Base-by-base conservation (phyloP, 2,888 invertebrate genomes). In the Tupiocoris notatus region DNA sequence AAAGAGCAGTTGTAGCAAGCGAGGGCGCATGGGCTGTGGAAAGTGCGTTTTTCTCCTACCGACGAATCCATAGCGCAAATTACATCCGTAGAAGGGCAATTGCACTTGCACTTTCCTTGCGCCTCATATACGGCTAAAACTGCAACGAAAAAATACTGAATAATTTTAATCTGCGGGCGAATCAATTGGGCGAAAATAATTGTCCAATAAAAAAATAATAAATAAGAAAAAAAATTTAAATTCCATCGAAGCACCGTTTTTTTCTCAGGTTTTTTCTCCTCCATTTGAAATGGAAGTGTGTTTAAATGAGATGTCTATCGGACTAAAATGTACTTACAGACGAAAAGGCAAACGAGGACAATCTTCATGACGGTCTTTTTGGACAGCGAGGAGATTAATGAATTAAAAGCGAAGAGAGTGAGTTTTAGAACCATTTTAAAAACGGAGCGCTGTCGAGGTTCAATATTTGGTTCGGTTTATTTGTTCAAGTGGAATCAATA, bases 81-180 rank as follows among this genome's bases (percentile, higher is more conserved):
- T 0, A 24, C n/a, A 1, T 62, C 24, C n/a, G 61, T 25, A 20
- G n/a, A 24, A 7, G 73, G 63, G 20, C 73, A 73, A 39, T 63
- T n/a, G 62, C 73, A 73, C 20, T 73, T 62, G 73, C 73, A 73
- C 25, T 63, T 70, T 12, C 25, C 24, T 25, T 65, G 65, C 25
- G 39, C 65, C 25, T 65, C 65, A 7, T 6, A 25, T 17, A 65
- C 17, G 20, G 65, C 65, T 18, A 65, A 25, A 24, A 65, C 65
- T 65, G 20, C 17, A 16, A n/a, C n/a, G n/a, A n/a, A n/a, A n/a
- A n/a, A n/a, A n/a, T n/a, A n/a, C n/a, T n/a, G n/a, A n/a, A n/a
- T n/a, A n/a, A n/a, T n/a, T n/a, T n/a, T n/a, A n/a, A n/a, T n/a
- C n/a, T n/a, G n/a, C n/a, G n/a, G n/a, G n/a, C n/a, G n/a, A n/a